Evolutionary conservation across 53 echinoderm and acorn worm genomes (phyloP), one percentile per base, ranked within the genome.

Genomic region (Pentamera pediparva): DNA sequence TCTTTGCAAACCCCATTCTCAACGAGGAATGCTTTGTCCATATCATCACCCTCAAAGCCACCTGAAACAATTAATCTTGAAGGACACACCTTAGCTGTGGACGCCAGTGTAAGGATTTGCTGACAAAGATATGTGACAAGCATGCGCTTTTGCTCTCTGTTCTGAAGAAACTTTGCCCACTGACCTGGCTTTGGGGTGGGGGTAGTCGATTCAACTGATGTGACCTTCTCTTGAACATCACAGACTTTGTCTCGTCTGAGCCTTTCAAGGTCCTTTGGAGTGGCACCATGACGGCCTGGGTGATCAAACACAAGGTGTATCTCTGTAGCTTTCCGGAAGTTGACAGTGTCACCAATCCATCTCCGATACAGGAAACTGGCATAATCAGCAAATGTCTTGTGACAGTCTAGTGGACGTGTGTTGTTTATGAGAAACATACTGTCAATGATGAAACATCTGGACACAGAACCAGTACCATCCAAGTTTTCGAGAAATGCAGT

Each of bases 321-420:
- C 38, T 79, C 70, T 38, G 52, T 51, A 6, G 79, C 79, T 29
- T 39, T 52, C 34, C 32, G 56, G 19, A 55, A 53, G 13, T 19
- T 28, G 18, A 74, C 54, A 13, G 74, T 53, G 35, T 52, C 53
- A 29, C 27, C 35, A 29, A 81, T 61, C 82, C 75, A 75, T 9
- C 50, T 37, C 51, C 82, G 38, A 61, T 58, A 75, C 13, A 81
- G 52, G 34, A 60, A 81, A 6, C 8, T 24, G 11, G 61, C 33
- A 35, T 81, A 81, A 36, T 81, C 82, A 10, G 27, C 43, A 31
- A 81, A 75, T 30, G 62, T 81, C 24, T 81, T 60, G 32, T 81
- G 74, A 48, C 32, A 41, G 29, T 57, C 61, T 31, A 60, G 41
- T 0, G 82, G 82, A 18, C 41, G 60, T 17, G 74, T 81, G 37